Evolutionary conservation across 2,113 vertebrate genomes (phyloP).

Genomic region (Zosterops borbonicus): DNA sequence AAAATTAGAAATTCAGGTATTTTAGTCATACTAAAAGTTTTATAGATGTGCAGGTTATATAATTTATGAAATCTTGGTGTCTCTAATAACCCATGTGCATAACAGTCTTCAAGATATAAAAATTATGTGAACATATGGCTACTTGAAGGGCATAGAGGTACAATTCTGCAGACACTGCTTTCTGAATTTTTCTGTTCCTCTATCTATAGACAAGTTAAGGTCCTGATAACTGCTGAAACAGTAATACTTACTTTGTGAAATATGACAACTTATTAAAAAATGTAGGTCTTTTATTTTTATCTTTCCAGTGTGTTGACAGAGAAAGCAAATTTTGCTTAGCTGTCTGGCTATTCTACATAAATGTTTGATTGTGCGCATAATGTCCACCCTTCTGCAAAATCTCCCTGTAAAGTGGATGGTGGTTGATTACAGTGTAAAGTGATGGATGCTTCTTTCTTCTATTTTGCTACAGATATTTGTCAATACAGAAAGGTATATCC

Average conservation of each 20-base stretch:
- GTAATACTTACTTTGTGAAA: neutral
- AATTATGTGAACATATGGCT: neutral
- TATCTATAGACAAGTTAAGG: neutral
- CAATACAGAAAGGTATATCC: slow-evolving; percentile 95
- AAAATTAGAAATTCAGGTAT: neutral
- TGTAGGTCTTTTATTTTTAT: neutral
- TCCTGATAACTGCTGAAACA: neutral
- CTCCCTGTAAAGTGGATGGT: neutral
- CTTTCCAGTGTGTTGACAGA: neutral
- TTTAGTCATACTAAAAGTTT: neutral
- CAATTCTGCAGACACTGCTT: neutral
- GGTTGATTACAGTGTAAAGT: neutral
- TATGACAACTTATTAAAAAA: neutral
- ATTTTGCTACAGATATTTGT: slow-evolving; percentile 83
- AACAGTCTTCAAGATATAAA: neutral
- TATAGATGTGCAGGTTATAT: neutral
- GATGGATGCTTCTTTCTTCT: neutral
- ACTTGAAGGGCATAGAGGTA: neutral
- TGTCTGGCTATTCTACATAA: neutral
- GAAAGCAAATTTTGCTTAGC: neutral
- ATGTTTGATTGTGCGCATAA: neutral
- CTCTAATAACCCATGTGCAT: neutral
- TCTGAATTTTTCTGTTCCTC: neutral
- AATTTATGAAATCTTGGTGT: neutral
- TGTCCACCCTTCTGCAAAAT: neutral